These are phyloP conservation scores for Echinometra lucunter DNA, from an alignment of 53 echinoderm and acorn worm species.

Conservation along the genomic window DNA sequence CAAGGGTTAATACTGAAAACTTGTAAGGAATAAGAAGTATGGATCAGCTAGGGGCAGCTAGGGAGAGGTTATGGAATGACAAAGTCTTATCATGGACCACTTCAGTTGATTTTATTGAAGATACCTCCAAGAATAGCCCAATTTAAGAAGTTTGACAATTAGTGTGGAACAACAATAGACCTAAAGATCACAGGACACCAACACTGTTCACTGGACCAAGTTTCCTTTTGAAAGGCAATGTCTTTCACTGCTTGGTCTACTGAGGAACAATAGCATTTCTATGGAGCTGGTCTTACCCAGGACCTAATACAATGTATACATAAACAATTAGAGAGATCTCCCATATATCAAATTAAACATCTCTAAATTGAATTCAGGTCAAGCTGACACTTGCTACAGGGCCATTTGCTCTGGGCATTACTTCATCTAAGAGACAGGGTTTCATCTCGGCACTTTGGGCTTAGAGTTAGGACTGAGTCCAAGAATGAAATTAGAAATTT, in stretches of 20 bases:
- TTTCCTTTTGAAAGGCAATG: background rate
- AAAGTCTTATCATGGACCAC: conserved; percentile 26
- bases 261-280: background rate
- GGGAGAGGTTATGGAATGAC: background rate
- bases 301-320: too few relatives aligned
- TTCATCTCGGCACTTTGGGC: background rate
- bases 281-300: too few relatives aligned
- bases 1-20: background rate
- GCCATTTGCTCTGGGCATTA: background rate
- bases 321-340: too few relatives aligned
- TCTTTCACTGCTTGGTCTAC: background rate
- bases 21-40: background rate
- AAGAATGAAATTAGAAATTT: background rate
- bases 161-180: background rate
- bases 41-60: too few relatives aligned
- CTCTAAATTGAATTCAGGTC: too few relatives aligned
- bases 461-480: background rate
- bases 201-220: background rate
- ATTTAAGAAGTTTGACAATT: conserved; percentile 25
- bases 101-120: background rate
- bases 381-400: too few relatives aligned
- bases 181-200: background rate
- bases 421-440: background rate
- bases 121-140: conserved; percentile 3
- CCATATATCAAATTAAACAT: too few relatives aligned